Percentiles rank a stretch among this genome's conserved stretches.
Evolutionary conservation across 2,888 invertebrate species (phyloP).

Genomic region (Gymnosoma rotundatum): DNA sequence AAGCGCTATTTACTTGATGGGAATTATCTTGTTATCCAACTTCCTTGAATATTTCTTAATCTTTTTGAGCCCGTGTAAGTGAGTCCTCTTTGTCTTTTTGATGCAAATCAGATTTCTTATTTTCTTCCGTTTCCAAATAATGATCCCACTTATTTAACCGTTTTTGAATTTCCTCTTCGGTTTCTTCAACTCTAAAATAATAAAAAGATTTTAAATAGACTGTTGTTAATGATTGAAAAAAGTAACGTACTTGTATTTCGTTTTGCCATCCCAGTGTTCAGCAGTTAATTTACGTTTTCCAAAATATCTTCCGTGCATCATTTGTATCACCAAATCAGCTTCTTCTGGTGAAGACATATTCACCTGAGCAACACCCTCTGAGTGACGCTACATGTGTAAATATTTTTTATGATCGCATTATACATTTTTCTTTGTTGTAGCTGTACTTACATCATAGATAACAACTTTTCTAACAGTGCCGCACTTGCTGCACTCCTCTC

Average conservation of each 20-base stretch:
- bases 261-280: slow-evolving; percentile 97
- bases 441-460: slow-evolving; percentile 90
- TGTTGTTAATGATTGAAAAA: background rate
- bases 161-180: slow-evolving; percentile 91
- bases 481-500: slow-evolving; percentile 94
- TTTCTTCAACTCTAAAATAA: slow-evolving; percentile 89
- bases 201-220: background rate
- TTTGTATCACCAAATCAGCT: slow-evolving; percentile 93
- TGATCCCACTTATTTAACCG: slow-evolving; percentile 94
- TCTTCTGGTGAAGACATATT: slow-evolving; percentile 94
- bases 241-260: slow-evolving; percentile 88
- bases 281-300: slow-evolving; percentile 92
- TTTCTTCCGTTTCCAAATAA: slow-evolving; percentile 85
- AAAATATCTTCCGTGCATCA: slow-evolving; percentile 95
- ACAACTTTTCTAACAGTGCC: slow-evolving; percentile 96
- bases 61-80: background rate
- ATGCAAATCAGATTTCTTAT: slow-evolving; percentile 50
- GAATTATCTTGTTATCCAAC: background rate
- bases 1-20: no score
- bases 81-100: slow-evolving; percentile 16
- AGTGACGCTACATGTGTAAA: slow-evolving; percentile 86
- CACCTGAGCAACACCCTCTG: slow-evolving; percentile 96
- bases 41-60: background rate
- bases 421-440: background rate
- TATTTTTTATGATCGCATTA: background rate